Evolutionary conservation across 2,888 invertebrate genomes (phyloP).

Genomic region (Ethmia dodecea): DNA sequence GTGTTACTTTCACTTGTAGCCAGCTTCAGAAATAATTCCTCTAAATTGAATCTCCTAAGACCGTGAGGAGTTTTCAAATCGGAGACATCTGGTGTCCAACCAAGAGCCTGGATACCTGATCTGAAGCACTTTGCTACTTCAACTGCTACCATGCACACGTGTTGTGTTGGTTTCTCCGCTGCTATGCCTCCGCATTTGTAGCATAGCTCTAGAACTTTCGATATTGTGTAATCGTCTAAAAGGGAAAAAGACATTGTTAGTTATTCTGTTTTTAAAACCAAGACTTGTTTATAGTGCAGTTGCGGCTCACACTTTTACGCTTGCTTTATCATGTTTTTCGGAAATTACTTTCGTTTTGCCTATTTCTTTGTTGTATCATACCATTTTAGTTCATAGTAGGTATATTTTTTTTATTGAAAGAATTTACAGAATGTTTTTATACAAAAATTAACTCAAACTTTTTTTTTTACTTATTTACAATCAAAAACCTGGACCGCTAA

Average conservation of each 20-base stretch:
- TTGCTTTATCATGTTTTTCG: too few relatives aligned
- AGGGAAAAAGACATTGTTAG: background rate
- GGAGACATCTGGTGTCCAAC: slow-evolving; percentile 17
- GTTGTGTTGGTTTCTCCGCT: background rate
- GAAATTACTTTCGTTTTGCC: too few relatives aligned
- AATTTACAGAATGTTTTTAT: too few relatives aligned
- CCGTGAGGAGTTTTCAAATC: background rate
- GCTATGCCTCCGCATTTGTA: background rate
- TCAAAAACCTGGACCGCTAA: too few relatives aligned
- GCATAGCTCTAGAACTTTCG: background rate
- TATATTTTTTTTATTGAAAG: too few relatives aligned
- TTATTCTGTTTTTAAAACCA: background rate
- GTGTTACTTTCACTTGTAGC: background rate
- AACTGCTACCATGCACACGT: slow-evolving; percentile 21
- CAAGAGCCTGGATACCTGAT: slow-evolving; percentile 12
- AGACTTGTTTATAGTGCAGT: background rate
- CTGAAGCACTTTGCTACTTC: slow-evolving; percentile 33
- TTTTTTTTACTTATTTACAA: too few relatives aligned
- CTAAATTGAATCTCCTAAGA: background rate
- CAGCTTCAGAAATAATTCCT: background rate
- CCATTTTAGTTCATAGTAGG: too few relatives aligned
- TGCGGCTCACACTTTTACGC: too few relatives aligned
- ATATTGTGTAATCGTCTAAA: background rate
- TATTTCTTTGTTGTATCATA: too few relatives aligned
- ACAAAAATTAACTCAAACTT: too few relatives aligned